Percentiles rank a stretch among this genome's conserved stretches.
phyloP scores from a whole-genome alignment of 2,888 invertebrate species.

The Graphium colonna region DNA sequence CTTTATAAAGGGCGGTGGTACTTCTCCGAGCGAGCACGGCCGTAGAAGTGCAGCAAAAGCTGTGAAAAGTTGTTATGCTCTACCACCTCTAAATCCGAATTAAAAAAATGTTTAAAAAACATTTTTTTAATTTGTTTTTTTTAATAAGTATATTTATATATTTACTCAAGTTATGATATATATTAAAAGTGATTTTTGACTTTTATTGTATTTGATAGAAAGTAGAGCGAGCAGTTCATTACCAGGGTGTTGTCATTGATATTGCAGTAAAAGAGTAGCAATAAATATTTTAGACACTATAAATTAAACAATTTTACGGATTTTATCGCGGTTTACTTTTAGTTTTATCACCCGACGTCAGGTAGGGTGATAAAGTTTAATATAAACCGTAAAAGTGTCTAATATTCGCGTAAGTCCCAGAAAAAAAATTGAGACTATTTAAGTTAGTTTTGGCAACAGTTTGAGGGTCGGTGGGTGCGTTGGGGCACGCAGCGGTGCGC shows the following conservation, averaged over 20 bases:
- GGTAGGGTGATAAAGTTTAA: too few relatives aligned
- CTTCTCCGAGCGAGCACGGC: too few relatives aligned
- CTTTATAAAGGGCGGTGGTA: too few relatives aligned
- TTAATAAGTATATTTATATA: too few relatives aligned
- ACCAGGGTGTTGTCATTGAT: not conserved
- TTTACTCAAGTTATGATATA: not conserved
- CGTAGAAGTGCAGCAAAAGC: too few relatives aligned
- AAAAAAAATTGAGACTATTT: not conserved
- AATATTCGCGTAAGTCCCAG: too few relatives aligned
- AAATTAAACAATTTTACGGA: too few relatives aligned
- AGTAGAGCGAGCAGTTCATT: not conserved
- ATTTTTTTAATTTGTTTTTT: too few relatives aligned
- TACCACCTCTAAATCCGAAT: too few relatives aligned
- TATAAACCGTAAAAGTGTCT: not conserved
- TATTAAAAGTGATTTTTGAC: not conserved
- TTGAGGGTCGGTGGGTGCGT: conserved; percentile 9
- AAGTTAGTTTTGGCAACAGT: not conserved
- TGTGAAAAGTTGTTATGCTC: too few relatives aligned
- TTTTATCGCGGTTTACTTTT: not conserved
- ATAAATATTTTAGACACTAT: not conserved
- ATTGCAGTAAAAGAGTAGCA: not conserved
- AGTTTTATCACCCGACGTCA: too few relatives aligned
- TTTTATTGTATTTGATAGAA: not conserved
- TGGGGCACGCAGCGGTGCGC: conserved; percentile 21
- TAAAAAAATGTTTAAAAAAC: too few relatives aligned